These are phyloP conservation scores for Aldabrachelys gigantea DNA, from an alignment of 2,113 vertebrate species.

Conservation along the genomic window DNA sequence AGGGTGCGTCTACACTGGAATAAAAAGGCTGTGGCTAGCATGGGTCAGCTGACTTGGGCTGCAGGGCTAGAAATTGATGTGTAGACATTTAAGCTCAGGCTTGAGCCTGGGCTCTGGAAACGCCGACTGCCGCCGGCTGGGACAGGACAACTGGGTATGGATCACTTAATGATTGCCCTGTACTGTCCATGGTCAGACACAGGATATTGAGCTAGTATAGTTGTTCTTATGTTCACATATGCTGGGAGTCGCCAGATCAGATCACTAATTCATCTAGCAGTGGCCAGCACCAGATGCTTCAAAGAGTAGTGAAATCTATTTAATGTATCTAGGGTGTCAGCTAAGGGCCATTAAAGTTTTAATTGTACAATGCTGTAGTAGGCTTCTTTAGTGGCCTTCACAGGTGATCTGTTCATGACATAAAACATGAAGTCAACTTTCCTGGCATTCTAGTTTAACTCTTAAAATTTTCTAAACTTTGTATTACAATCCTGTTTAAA, in stretches of 20 bases:
- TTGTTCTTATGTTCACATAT: rapidly evolving
- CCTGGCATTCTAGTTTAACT: background rate
- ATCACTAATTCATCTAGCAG: background rate
- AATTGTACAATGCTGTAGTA: background rate
- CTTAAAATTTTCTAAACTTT: background rate
- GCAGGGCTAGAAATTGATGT: background rate
- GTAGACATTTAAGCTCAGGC: background rate
- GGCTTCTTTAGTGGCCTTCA: background rate
- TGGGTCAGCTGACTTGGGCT: background rate
- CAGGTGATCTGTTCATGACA: background rate
- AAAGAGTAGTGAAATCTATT: background rate
- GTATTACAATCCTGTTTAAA: background rate
- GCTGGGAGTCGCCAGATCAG: background rate
- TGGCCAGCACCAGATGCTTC: background rate
- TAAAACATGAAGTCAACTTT: background rate
- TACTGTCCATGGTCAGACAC: background rate
- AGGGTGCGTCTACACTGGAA: background rate
- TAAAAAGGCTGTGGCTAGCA: background rate
- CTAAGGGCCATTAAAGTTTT: background rate
- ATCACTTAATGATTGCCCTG: background rate
- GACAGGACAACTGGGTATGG: background rate
- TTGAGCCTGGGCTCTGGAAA: background rate
- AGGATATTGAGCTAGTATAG: background rate
- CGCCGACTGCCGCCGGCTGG: background rate
- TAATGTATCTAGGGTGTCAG: background rate